Base-by-base conservation (phyloP, 2,888 invertebrate species). In the Lepetodrilus schrolli region DNA sequence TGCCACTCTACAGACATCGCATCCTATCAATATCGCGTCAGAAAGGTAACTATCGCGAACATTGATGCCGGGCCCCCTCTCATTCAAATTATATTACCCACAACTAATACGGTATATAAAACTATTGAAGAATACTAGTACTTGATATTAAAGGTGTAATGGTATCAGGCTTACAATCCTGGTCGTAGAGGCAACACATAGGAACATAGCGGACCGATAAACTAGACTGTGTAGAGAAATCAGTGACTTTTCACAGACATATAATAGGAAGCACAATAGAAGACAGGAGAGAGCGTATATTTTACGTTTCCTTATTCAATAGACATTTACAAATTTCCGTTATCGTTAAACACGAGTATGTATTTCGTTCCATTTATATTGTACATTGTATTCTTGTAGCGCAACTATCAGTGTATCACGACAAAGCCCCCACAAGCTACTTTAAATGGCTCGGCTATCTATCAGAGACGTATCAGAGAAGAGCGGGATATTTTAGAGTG, bases 271-370 rank as follows among this genome's bases (percentile, higher is more conserved):
- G 13, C 4, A 43, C 43, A 43, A 43, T 43, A 7, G 43, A 4
- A 13, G 17, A 4, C 17, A 17, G 13, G 30, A 30, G 17, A 58
- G 30, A 13, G 58, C 13, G 26, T 58, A 58, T 58, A 58, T 58
- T 58, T 58, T 34, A 58, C 58, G 34, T 30, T 58, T 58, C 34
- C 58, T 8, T 30, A 58, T 58, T 58, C 23, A 26, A 58, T 58
- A 58, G 17, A 34, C 58, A 58, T 58, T 58, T 58, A 30, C 58
- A 58, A 26, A 58, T 58, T 30, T 58, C 58, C 58, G 58, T 58
- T 58, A 58, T 58, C 58, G n/a, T 58, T 23, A 30, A 58, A 58
- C 58, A 58, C 26, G 26, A 30, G 58, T 58, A 30, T 26, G 58
- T 13, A 30, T 58, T 58, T 58, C 58, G 17, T 30, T 34, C 4